Evolutionary conservation across 1,140 invertebrate genomes (phyloP).

Genomic region (Hestina assimilis): DNA sequence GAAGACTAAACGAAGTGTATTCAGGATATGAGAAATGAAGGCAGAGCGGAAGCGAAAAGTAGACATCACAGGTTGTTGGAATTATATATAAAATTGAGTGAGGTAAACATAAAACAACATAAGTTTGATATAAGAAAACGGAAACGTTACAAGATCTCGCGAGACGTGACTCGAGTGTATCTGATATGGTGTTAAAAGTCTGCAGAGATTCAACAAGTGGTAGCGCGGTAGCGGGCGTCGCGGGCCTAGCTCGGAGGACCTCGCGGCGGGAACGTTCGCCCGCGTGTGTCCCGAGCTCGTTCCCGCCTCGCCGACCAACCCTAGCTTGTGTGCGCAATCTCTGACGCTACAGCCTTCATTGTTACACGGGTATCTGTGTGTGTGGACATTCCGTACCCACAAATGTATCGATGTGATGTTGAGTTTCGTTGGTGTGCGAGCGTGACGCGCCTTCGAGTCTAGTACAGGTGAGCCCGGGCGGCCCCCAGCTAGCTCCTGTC

Average conservation of each 20-base stretch:
- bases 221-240: conserved; percentile 53
- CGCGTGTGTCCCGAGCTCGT: conserved; percentile 55
- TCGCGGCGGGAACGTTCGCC: conserved; percentile 66
- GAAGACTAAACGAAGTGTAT: conserved; percentile 60
- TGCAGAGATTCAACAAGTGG: conserved; percentile 72
- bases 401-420: conserved; percentile 2
- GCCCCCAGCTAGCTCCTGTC: conserved; percentile 60
- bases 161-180: conserved; percentile 42
- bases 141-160: conserved; percentile 37
- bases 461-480: conserved; percentile 69
- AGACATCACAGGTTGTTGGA: conserved; percentile 59
- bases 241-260: conserved; percentile 43
- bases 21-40: conserved; percentile 42
- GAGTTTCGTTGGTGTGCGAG: conserved; percentile 35
- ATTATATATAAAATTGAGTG: conserved; percentile 7
- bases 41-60: conserved; percentile 51
- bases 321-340: conserved; percentile 43
- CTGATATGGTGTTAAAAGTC: conserved; percentile 53
- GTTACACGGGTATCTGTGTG: conserved; percentile 36
- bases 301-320: conserved; percentile 33
- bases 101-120: conserved; percentile 28
- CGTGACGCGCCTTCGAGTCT: conserved; percentile 59
- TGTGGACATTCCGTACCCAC: conserved; percentile 23
- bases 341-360: conserved; percentile 41
- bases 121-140: conserved; percentile 23